Conservation (phyloP, 1,140 invertebrate genomes). For the Bathynomus jamesi region DNA sequence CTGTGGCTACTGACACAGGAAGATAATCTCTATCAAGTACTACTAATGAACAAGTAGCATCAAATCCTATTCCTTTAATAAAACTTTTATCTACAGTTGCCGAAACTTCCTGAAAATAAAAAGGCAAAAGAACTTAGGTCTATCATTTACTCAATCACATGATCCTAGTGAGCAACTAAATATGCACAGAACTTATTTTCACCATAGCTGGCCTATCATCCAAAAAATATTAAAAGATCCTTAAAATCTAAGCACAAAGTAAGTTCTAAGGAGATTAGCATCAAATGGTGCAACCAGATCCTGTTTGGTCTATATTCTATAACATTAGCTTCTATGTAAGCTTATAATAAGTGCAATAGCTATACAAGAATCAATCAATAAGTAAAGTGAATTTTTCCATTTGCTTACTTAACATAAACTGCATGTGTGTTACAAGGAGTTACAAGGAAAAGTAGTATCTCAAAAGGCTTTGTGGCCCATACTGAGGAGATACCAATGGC, state of each 20-base stretch:
- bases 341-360: too few relatives aligned
- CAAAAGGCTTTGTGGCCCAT: too few relatives aligned
- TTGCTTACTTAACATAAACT: too few relatives aligned
- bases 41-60: slow-evolving; percentile 91
- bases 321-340: too few relatives aligned
- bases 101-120: slow-evolving; percentile 45
- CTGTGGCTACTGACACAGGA: slow-evolving; percentile 64
- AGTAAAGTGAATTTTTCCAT: too few relatives aligned
- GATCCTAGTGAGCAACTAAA: neutral
- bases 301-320: too few relatives aligned
- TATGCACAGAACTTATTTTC: neutral
- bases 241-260: neutral
- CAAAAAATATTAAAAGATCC: neutral
- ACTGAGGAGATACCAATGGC: too few relatives aligned
- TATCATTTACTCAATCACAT: neutral
- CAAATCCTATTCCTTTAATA: slow-evolving; percentile 83
- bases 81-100: slow-evolving; percentile 51
- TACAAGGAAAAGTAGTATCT: too few relatives aligned
- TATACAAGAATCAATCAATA: too few relatives aligned
- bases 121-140: slow-evolving; percentile 9
- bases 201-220: neutral
- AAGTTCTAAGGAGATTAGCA: too few relatives aligned
- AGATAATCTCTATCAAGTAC: slow-evolving; percentile 60
- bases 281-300: too few relatives aligned
- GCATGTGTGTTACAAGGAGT: too few relatives aligned